Conservation (phyloP, 2,888 invertebrate genomes). For the Ferrisia virgata region DNA sequence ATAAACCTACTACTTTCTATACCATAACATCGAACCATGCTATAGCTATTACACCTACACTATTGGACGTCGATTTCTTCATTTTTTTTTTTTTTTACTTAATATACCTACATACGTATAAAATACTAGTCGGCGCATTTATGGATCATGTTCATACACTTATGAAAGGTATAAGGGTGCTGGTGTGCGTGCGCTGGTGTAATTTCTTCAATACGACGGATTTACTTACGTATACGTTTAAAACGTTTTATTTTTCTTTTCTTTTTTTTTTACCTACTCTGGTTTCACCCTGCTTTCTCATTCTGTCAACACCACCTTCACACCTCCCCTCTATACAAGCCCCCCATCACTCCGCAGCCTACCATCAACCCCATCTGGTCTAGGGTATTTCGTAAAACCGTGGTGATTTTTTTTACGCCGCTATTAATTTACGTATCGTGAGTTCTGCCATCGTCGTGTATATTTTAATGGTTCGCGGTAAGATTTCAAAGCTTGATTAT, state of each 20-base stretch:
- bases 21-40: too few relatives aligned
- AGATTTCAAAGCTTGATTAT: constrained; percentile 3
- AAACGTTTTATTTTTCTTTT: neutral
- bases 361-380: neutral
- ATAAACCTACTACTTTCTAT: too few relatives aligned
- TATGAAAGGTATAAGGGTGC: too few relatives aligned
- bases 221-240: too few relatives aligned
- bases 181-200: neutral
- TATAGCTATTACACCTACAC: too few relatives aligned
- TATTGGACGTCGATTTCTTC: too few relatives aligned
- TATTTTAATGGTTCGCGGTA: neutral
- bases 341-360: neutral
- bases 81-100: too few relatives aligned
- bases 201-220: neutral
- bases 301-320: too few relatives aligned
- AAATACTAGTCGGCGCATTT: too few relatives aligned
- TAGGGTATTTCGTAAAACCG: neutral
- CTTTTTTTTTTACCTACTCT: too few relatives aligned
- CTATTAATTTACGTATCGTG: constrained; percentile 7
- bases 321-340: neutral
- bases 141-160: neutral
- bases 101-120: too few relatives aligned
- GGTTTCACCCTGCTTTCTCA: too few relatives aligned
- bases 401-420: constrained; percentile 7
- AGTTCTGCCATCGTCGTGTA: neutral